Conservation (phyloP, 2,888 invertebrate species). For the Aspidiotus rigidus region DNA sequence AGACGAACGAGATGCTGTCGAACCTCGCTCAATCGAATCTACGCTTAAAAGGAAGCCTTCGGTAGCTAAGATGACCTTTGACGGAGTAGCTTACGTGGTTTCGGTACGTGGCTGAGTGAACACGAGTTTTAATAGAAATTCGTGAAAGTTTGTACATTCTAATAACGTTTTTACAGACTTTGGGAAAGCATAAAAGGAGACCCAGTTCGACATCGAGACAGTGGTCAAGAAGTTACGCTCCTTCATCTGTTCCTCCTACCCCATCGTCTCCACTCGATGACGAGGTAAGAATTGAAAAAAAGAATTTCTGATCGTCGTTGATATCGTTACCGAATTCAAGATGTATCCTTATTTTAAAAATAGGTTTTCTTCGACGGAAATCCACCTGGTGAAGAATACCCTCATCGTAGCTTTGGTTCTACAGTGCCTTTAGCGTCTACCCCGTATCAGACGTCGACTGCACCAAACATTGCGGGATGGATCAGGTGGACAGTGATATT, state of each 20-base stretch:
- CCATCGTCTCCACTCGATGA: slow-evolving; percentile 37
- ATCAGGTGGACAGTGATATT: slow-evolving; percentile 20
- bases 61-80: slow-evolving; percentile 70
- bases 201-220: slow-evolving; percentile 31
- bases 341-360: too few relatives aligned
- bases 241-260: slow-evolving; percentile 36
- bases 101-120: slow-evolving; percentile 53
- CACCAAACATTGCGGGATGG: background rate
- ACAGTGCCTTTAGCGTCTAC: background rate
- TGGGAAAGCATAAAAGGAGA: slow-evolving; percentile 38
- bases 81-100: slow-evolving; percentile 67
- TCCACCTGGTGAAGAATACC: slow-evolving; percentile 5
- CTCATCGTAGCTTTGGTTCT: slow-evolving; percentile 2
- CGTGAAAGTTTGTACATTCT: background rate
- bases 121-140: background rate
- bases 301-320: too few relatives aligned
- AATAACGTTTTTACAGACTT: slow-evolving; percentile 36
- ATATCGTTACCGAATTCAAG: too few relatives aligned
- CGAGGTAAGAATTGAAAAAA: slow-evolving; percentile 36
- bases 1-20: slow-evolving; percentile 43
- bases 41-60: slow-evolving; percentile 61
- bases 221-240: slow-evolving; percentile 38
- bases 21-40: slow-evolving; percentile 39
- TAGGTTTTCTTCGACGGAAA: slow-evolving; percentile 22
- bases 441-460: background rate